Percentiles rank a stretch among this genome's conserved stretches.
phyloP scores from a whole-genome alignment of 2,797 vertebrate genomes.

The Mus caroli region DNA sequence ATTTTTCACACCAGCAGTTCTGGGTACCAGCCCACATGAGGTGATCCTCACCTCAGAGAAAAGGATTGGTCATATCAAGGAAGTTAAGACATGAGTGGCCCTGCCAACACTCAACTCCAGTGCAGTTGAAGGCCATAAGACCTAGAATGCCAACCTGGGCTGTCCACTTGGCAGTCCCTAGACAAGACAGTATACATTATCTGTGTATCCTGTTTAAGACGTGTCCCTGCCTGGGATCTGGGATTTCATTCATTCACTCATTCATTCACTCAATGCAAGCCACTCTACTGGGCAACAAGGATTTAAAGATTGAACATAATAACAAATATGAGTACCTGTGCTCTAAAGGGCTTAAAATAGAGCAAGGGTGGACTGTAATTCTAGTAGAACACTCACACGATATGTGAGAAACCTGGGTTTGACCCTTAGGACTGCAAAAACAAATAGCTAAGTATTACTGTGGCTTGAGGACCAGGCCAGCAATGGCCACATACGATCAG shows the following conservation, averaged over 20 bases:
- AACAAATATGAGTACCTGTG: background rate
- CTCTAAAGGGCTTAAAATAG: conserved; percentile 18
- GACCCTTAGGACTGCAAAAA: background rate
- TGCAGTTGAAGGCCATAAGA: background rate
- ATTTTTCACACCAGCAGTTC: background rate
- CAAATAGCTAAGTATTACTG: background rate
- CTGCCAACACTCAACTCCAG: background rate
- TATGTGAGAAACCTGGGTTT: background rate
- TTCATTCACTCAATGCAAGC: background rate
- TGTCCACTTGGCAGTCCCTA: background rate
- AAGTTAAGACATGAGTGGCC: background rate
- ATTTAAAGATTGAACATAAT: background rate
- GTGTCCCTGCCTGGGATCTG: background rate
- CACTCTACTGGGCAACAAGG: background rate
- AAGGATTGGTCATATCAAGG: background rate
- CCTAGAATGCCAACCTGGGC: background rate
- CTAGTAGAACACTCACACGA: background rate
- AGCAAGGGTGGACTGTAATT: background rate
- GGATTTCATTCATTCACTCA: background rate
- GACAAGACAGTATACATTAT: background rate
- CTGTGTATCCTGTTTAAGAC: background rate
- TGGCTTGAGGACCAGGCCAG: background rate
- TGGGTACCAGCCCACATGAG: rapidly evolving
- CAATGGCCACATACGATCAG: background rate
- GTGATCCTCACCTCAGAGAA: background rate